Evolutionary conservation across 2,113 vertebrate genomes (phyloP).

Genomic region (Sporophila hypoxantha): DNA sequence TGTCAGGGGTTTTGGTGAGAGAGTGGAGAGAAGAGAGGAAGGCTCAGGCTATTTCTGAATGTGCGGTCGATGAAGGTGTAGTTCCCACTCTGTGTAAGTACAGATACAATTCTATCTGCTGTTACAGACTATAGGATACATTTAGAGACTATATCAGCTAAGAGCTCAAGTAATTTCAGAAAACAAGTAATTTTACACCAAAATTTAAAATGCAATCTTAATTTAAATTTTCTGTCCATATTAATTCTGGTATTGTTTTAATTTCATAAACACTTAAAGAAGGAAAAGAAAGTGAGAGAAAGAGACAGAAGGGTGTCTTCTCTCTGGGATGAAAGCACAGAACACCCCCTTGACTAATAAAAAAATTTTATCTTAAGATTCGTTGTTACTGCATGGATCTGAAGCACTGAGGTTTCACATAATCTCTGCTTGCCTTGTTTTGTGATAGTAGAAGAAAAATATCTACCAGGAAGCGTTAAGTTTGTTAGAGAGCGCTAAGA

Average conservation of each 20-base stretch:
- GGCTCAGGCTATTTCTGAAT: neutral
- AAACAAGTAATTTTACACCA: neutral
- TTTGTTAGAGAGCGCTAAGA: neutral
- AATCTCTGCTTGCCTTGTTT: neutral
- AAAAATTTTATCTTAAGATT: neutral
- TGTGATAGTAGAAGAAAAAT: neutral
- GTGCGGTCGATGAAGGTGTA: neutral
- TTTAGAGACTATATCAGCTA: neutral
- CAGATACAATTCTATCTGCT: neutral
- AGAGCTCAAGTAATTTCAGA: neutral
- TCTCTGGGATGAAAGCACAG: neutral
- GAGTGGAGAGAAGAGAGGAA: neutral
- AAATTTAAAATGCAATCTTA: neutral
- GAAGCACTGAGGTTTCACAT: neutral
- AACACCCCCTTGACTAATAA: neutral
- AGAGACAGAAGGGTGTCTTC: neutral
- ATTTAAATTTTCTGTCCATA: neutral
- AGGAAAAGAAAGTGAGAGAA: neutral
- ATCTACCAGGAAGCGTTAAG: neutral
- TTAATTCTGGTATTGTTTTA: neutral
- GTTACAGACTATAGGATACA: neutral
- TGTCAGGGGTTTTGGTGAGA: neutral
- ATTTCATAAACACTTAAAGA: neutral
- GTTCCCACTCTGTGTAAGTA: neutral
- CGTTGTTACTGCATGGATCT: neutral